Percentiles rank a stretch among this genome's conserved stretches.
Conservation (phyloP, 2,113 vertebrate species). For the Tringa solitaria region DNA sequence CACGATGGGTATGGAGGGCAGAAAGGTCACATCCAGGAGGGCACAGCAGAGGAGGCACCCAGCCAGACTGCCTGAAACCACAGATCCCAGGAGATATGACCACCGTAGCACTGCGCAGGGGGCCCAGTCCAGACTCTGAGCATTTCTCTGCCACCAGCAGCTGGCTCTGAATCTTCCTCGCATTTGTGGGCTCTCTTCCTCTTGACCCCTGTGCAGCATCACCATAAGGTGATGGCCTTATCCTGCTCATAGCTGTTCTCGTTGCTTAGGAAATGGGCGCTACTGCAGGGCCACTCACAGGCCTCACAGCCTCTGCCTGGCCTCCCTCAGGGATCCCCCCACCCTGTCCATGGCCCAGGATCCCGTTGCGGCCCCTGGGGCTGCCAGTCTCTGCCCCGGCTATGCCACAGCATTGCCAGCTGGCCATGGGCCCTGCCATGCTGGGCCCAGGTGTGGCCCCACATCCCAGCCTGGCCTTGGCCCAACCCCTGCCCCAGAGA, state of each 20-base stretch:
- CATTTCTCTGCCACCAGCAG: background rate
- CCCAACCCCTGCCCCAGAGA: background rate
- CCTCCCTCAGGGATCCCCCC: background rate
- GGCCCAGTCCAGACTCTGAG: background rate
- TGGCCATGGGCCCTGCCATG: accelerated
- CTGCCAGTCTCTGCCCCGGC: background rate
- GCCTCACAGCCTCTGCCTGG: background rate
- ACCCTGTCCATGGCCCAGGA: background rate
- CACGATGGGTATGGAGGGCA: accelerated
- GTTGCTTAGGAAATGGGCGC: accelerated
- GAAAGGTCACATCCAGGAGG: accelerated
- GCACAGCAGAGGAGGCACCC: accelerated
- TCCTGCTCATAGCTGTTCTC: background rate
- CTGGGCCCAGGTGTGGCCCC: accelerated
- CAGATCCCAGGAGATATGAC: background rate
- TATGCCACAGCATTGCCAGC: background rate
- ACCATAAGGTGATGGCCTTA: background rate
- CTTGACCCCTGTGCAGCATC: accelerated
- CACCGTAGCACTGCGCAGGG: accelerated
- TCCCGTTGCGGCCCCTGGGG: accelerated
- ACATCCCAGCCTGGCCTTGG: accelerated
- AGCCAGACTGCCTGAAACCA: background rate
- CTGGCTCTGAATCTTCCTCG: background rate
- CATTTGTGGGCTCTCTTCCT: accelerated
- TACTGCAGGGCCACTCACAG: background rate